Conservation (phyloP, 1,140 invertebrate genomes). For the Brachystomella parvula region DNA sequence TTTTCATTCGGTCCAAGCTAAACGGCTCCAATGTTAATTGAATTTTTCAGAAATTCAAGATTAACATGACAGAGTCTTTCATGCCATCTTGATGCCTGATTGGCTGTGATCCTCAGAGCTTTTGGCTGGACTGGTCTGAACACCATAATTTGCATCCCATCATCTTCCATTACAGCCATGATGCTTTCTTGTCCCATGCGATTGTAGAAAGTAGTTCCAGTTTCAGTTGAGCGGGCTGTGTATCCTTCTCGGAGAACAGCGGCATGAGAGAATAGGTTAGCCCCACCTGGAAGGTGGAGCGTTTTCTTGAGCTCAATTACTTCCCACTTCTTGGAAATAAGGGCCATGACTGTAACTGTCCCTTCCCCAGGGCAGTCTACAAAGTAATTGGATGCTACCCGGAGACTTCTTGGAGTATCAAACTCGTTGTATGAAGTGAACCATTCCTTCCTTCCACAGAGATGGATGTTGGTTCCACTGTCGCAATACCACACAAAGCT, state of each 20-base stretch:
- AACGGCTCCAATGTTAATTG: not conserved
- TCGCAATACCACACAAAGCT: slow-evolving; percentile 13
- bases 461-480: slow-evolving; percentile 10
- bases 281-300: slow-evolving; percentile 13
- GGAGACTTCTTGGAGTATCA: not conserved
- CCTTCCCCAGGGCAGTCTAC: slow-evolving; percentile 2
- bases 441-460: slow-evolving; percentile 12
- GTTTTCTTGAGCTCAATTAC: not conserved
- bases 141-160: slow-evolving; percentile 7
- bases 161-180: not conserved
- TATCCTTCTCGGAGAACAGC: not conserved
- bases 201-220: slow-evolving; percentile 7
- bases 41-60: not conserved
- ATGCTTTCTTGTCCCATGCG: not conserved
- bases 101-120: not conserved
- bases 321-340: slow-evolving; percentile 17
- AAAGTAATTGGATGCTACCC: not conserved
- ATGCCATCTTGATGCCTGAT: not conserved
- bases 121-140: not conserved
- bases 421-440: slow-evolving; percentile 11
- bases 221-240: not conserved
- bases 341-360: slow-evolving; percentile 11
- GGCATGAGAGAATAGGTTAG: slow-evolving; percentile 18
- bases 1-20: not conserved
- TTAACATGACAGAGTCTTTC: not conserved